Conservation (phyloP, 2,113 vertebrate genomes). For the Apodemus sylvaticus region DNA sequence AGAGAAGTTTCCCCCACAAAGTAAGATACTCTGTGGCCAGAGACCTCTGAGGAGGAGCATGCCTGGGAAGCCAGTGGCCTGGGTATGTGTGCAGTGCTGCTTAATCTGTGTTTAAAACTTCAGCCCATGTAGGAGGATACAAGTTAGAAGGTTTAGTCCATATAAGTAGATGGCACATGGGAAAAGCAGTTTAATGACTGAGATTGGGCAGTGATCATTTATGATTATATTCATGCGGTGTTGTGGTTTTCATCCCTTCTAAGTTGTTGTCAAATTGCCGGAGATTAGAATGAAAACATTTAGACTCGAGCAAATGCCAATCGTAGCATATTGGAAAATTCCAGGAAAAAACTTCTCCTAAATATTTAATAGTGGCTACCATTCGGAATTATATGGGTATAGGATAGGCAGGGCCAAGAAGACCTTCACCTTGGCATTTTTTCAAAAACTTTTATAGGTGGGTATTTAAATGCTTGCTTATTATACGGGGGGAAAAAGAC, state of each 20-base stretch:
- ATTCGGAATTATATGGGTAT: neutral
- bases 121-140: neutral
- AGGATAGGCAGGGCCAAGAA: neutral
- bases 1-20: neutral
- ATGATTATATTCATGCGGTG: neutral
- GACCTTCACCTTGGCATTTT: neutral
- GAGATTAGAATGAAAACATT: conserved; percentile 42
- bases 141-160: neutral
- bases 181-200: conserved; percentile 39
- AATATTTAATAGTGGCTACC: neutral
- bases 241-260: neutral
- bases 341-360: neutral
- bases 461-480: conserved; percentile 34
- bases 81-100: neutral
- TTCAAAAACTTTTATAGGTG: neutral
- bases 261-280: neutral
- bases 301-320: neutral
- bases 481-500: neutral
- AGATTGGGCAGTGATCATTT: conserved; percentile 24
- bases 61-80: neutral
- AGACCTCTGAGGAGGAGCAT: neutral
- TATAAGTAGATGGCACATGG: neutral
- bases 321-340: conserved; percentile 2
- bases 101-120: neutral
- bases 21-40: neutral